Evolutionary conservation across 2,888 invertebrate species (phyloP).

Genomic region (Drosophila anomalata): DNA sequence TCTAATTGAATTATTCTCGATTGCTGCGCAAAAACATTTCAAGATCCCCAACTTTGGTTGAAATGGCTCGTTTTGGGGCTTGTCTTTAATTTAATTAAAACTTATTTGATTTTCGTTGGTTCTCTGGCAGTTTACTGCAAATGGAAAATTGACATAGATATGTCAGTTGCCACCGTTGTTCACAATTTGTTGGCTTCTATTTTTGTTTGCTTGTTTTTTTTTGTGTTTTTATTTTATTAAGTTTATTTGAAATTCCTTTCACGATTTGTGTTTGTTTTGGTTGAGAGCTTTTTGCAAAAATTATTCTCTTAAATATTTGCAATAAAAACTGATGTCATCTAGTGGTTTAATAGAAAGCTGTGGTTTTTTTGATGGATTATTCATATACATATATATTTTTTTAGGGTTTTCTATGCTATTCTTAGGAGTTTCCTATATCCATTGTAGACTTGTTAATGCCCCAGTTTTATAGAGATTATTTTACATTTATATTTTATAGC

Average conservation of each 20-base stretch:
- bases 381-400: no score
- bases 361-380: slow-evolving; percentile 4
- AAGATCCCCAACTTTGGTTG: slow-evolving; percentile 1
- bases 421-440: slow-evolving; percentile 3
- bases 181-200: slow-evolving; percentile 55
- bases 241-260: slow-evolving; percentile 54
- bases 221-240: slow-evolving; percentile 15
- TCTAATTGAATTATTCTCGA: slow-evolving; percentile 40
- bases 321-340: slow-evolving; percentile 65
- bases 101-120: slow-evolving; percentile 52
- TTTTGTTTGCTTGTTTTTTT: slow-evolving; percentile 13
- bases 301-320: slow-evolving; percentile 46
- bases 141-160: slow-evolving; percentile 69
- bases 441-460: background rate
- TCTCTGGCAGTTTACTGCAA: slow-evolving; percentile 38
- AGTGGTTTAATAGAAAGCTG: slow-evolving; percentile 30
- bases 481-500: slow-evolving; percentile 6
- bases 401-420: background rate
- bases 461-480: background rate
- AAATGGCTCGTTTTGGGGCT: slow-evolving; percentile 23
- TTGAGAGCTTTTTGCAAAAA: slow-evolving; percentile 43
- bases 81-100: slow-evolving; percentile 71
- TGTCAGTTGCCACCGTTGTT: slow-evolving; percentile 19
- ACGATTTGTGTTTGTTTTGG: slow-evolving; percentile 50
- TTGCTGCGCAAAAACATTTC: slow-evolving; percentile 25